Evolutionary conservation across 2,113 vertebrate species (phyloP).

Genomic region (Hemicordylus capensis): DNA sequence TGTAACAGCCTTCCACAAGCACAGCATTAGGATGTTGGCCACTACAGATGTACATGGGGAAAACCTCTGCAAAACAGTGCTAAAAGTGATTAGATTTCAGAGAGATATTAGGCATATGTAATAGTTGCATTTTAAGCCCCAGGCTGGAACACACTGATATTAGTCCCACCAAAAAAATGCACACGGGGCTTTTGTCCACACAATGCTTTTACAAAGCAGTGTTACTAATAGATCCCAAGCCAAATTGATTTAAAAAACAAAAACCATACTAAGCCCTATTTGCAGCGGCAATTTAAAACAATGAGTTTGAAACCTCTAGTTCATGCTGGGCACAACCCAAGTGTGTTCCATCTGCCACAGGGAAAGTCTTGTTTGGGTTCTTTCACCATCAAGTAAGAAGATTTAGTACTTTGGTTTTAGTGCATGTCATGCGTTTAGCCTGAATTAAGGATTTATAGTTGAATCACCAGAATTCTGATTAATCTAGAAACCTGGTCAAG

Average conservation of each 20-base stretch:
- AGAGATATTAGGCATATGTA: background rate
- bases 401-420: slow-evolving; percentile 42
- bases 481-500: slow-evolving; percentile 49
- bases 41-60: no score
- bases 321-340: background rate
- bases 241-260: background rate
- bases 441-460: slow-evolving; percentile 44
- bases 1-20: no score
- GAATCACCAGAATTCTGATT: slow-evolving; percentile 31
- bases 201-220: background rate
- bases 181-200: background rate
- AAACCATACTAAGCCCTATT: background rate
- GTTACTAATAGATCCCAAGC: background rate
- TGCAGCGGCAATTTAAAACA: background rate
- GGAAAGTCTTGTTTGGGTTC: accelerated
- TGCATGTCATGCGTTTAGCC: slow-evolving; percentile 41
- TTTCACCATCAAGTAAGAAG: background rate
- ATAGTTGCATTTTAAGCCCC: background rate
- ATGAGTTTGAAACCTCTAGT: background rate
- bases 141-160: background rate
- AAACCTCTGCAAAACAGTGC: background rate
- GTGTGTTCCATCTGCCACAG: background rate
- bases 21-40: no score
- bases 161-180: background rate
- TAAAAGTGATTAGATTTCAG: background rate